phyloP scores from a whole-genome alignment of 2,888 invertebrate species.

The Lasioglossum zephyrum region DNA sequence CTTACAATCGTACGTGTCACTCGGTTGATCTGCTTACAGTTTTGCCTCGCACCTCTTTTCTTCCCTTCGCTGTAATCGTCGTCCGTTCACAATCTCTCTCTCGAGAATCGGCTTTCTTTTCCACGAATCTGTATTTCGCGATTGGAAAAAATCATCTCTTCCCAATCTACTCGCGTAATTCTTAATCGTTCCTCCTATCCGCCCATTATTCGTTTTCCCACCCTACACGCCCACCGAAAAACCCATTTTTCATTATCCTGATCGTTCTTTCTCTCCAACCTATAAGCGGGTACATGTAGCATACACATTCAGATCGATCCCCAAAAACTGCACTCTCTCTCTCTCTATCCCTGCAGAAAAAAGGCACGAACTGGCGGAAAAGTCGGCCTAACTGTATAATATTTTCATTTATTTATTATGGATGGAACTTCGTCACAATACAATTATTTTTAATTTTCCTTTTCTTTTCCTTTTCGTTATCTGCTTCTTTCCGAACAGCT shows the following conservation, averaged over 20 bases:
- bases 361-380: conserved; percentile 85
- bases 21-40: conserved; percentile 41
- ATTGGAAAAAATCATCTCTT: conserved; percentile 11
- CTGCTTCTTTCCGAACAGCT: conserved; percentile 45
- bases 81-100: conserved; percentile 23
- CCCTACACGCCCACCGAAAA: conserved; percentile 17
- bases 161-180: conserved; percentile 24
- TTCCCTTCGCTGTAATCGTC: conserved; percentile 21
- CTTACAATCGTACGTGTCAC: conserved; percentile 38
- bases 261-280: conserved; percentile 27
- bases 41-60: conserved; percentile 41
- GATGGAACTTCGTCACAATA: conserved; percentile 84
- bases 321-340: conserved; percentile 66
- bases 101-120: conserved; percentile 49
- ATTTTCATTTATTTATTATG: conserved; percentile 83
- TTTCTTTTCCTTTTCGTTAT: conserved; percentile 37
- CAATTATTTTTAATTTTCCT: conserved; percentile 76
- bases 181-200: conserved; percentile 31
- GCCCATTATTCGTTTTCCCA: conserved; percentile 23
- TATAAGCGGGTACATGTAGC: conserved; percentile 60
- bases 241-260: not conserved
- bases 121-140: conserved; percentile 61
- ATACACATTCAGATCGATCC: conserved; percentile 66
- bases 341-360: conserved; percentile 81
- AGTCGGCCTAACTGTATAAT: conserved; percentile 84